These are phyloP conservation scores for Tapera naevia DNA, from an alignment of 2,797 vertebrate species.

Conservation along the genomic window DNA sequence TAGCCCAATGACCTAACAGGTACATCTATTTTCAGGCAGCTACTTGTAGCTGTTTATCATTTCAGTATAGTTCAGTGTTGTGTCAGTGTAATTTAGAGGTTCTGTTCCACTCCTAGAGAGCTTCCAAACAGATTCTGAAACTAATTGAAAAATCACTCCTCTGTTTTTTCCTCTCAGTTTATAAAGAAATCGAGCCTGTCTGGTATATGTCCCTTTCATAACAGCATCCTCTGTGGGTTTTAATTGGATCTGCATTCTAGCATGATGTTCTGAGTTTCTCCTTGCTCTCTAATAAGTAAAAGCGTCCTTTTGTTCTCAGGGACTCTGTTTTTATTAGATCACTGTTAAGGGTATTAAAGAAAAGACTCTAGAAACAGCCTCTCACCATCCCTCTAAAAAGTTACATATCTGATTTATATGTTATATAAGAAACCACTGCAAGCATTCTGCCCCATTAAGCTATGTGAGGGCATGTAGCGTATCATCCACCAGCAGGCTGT, in stretches of 20 bases:
- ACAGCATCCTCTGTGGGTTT: neutral
- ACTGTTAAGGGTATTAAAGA: neutral
- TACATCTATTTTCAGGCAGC: slow-evolving; percentile 24
- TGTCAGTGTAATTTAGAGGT: neutral
- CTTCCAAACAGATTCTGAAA: slow-evolving; percentile 4
- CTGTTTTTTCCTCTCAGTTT: slow-evolving; percentile 11
- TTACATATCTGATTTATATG: neutral
- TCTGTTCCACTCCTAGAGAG: neutral
- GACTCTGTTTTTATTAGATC: neutral
- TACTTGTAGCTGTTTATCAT: neutral
- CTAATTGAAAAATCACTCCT: slow-evolving; percentile 29
- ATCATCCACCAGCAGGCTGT: neutral
- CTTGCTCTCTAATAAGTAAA: neutral
- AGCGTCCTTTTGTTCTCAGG: neutral
- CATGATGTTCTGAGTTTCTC: neutral
- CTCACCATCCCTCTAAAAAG: neutral
- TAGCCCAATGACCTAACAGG: neutral
- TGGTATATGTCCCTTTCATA: slow-evolving; percentile 10
- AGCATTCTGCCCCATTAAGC: neutral
- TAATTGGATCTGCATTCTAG: slow-evolving; percentile 3
- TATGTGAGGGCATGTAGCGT: neutral
- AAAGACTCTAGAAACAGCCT: neutral
- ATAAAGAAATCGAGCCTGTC: neutral
- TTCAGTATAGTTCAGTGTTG: neutral
- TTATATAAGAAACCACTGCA: neutral